Base-by-base conservation (phyloP, 2,797 vertebrate genomes). In the Cossypha caffra region DNA sequence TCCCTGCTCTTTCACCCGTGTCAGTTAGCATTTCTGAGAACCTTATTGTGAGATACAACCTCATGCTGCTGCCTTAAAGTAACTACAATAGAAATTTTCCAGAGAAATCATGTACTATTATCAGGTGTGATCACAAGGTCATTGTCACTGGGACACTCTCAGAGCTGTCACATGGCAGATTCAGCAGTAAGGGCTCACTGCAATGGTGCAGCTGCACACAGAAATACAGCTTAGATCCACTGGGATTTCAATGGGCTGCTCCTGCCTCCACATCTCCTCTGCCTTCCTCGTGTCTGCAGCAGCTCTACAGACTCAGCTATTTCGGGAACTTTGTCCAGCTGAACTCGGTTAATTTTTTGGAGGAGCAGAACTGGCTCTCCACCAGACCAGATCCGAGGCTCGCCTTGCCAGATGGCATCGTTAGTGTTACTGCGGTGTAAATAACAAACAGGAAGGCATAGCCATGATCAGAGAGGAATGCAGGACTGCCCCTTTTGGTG, bases 371-470 rank as follows among this genome's bases (percentile, higher is more conserved):
- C 40, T 62, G 71, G 77, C 55, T 92, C 67, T 74, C 40, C 19
- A 45, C 8, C 26, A 9, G 71, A 78, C 61, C 37, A 42, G 74
- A 76, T 51, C 20, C n/a, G 66, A 81, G 69, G 67, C 77, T 62
- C 45, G 80, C 80, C 73, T 74, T 74, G 63, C 80, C 86, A 93
- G 94, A 91, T 69, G 77, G 91, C 78, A 89, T 63, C 40, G 5
- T 26, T 52, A 62, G 69, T 3, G 4, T 54, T 84, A 76, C 3
- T 52, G 81, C 51, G 0, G 7, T 59, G 74, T 58, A 84, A 84
- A 43, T n/a, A 91, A 87, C 72, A 69, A 83, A 76, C 38, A 58
- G 83, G 29, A 71, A 81, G 64, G 73, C 80, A n/a, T 1, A 55
- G 62, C 47, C 38, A 2, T 6, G 62, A 64, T 68, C 61, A 75